phyloP scores from a whole-genome alignment of 2,797 vertebrate species.

The Hippoglossus hippoglossus region DNA sequence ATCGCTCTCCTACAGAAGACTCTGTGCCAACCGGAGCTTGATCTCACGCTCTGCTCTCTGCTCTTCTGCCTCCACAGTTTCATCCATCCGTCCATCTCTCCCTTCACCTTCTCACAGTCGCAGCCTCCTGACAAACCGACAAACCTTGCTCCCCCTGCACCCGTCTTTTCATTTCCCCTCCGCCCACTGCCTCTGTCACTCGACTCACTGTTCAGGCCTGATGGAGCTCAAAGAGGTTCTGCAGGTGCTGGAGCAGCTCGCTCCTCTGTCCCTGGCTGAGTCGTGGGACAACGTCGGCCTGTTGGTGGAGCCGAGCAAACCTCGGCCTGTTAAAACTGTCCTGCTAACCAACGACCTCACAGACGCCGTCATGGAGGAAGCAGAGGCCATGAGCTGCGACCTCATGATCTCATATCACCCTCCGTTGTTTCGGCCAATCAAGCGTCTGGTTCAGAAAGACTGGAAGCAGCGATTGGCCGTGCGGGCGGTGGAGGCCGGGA shows the following conservation, averaged over 20 bases:
- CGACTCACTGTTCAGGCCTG: background rate
- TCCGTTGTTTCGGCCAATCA: conserved; percentile 90
- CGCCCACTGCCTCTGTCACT: conserved; percentile 8
- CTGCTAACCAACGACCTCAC: conserved; percentile 95
- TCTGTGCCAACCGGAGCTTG: conserved; percentile 15
- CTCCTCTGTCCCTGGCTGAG: conserved; percentile 91
- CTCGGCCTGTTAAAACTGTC: conserved; percentile 85
- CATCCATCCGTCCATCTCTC: background rate
- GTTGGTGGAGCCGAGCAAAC: conserved; percentile 91
- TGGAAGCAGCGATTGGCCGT: conserved; percentile 94
- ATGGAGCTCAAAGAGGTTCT: conserved; percentile 89
- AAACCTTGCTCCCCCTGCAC: background rate
- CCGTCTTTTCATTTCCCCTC: conserved; percentile 7
- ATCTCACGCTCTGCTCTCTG: conserved; percentile 10
- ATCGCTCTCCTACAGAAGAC: conserved; percentile 25
- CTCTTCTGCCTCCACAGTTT: conserved; percentile 1
- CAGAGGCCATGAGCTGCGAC: conserved; percentile 82
- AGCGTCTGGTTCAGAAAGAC: conserved; percentile 86
- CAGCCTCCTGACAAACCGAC: conserved; percentile 8
- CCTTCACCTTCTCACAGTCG: background rate
- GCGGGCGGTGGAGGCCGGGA: conserved; percentile 88
- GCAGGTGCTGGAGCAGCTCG: conserved; percentile 87
- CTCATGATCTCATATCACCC: conserved; percentile 96
- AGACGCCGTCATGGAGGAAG: conserved; percentile 91
- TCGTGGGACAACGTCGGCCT: conserved; percentile 97